These are phyloP conservation scores for Zhengitettix transpicula DNA, from an alignment of 2,888 invertebrate genomes.

Conservation along the genomic window DNA sequence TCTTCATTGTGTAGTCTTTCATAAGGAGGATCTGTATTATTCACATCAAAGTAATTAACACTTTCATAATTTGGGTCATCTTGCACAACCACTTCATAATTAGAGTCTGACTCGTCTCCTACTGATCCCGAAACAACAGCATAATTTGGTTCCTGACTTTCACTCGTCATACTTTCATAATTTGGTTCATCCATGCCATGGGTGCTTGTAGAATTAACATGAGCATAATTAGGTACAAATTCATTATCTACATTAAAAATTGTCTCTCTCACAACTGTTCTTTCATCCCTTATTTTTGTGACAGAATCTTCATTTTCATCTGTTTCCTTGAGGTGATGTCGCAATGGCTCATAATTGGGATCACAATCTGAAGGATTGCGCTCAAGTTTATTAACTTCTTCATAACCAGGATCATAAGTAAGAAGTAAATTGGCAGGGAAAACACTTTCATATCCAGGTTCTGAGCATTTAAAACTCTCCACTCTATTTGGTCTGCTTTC, in stretches of 20 bases:
- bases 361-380: constrained; percentile 35
- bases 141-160: constrained; percentile 37
- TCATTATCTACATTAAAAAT: not conserved
- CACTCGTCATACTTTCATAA: constrained; percentile 54
- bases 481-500: constrained; percentile 31
- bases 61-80: constrained; percentile 66
- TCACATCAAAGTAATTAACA: constrained; percentile 50
- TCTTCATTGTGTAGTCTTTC: constrained; percentile 34
- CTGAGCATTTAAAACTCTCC: constrained; percentile 16
- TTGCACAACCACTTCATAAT: constrained; percentile 49
- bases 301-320: not conserved
- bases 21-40: constrained; percentile 45
- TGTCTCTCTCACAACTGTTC: not conserved
- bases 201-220: not conserved
- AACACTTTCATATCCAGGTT: constrained; percentile 21
- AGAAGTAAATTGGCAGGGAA: not conserved
- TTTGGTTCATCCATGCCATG: constrained; percentile 39
- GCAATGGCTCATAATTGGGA: constrained; percentile 65
- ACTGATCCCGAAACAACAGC: constrained; percentile 32
- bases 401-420: constrained; percentile 51
- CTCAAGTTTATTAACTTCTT: constrained; percentile 31
- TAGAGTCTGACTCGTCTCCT: constrained; percentile 52
- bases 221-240: not conserved
- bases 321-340: constrained; percentile 26
- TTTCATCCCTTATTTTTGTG: not conserved